A percentile compares a stretch with the other conserved stretches of the same genome.
These are phyloP conservation scores for Esox lucius DNA, from an alignment of 2,797 vertebrate genomes.

Conservation along the genomic window DNA sequence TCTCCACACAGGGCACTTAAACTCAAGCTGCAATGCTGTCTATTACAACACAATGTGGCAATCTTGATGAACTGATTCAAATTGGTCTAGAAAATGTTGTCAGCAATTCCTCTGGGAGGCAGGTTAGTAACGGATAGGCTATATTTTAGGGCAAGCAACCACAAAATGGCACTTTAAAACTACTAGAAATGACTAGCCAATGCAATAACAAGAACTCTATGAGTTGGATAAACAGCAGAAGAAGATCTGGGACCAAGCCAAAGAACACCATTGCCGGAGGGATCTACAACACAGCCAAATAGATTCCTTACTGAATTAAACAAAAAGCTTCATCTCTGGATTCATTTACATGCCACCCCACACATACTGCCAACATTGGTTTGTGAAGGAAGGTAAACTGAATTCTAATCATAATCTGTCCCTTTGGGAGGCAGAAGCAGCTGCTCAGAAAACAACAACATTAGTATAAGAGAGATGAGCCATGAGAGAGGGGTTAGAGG, in stretches of 20 bases:
- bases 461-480: not conserved
- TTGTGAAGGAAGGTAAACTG: not conserved
- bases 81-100: not conserved
- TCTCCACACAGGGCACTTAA: constrained; percentile 6
- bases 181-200: not conserved
- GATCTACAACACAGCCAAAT: not conserved
- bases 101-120: not conserved
- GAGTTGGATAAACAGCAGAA: not conserved
- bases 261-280: not conserved
- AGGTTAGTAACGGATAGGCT: not conserved
- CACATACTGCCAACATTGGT: not conserved
- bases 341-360: not conserved
- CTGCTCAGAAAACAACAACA: not conserved
- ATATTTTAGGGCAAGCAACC: not conserved
- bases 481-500: not conserved
- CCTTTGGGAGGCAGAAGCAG: not conserved
- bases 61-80: not conserved
- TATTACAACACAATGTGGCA: not conserved
- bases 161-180: not conserved
- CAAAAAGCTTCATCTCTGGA: not conserved
- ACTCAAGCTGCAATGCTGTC: not conserved
- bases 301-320: not conserved
- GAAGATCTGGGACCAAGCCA: not conserved
- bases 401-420: not conserved
- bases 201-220: not conserved